Evolutionary conservation across 2,797 vertebrate species (phyloP).

Genomic region (Ciconia nigra): DNA sequence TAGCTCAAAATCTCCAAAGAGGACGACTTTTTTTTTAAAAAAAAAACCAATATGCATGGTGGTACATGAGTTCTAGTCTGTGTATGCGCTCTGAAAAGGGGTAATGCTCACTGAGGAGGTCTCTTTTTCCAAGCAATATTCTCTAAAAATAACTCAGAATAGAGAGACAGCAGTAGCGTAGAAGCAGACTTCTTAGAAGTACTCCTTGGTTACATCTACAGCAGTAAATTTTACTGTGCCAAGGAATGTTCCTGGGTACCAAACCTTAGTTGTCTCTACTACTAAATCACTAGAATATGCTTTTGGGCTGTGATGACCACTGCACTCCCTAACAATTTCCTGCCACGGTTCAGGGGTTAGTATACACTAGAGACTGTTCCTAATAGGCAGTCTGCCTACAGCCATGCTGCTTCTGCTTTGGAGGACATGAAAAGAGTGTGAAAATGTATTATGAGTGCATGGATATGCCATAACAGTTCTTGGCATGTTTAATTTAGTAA

Average conservation of each 20-base stretch:
- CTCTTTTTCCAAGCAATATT: neutral
- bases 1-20: neutral
- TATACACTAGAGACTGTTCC: neutral
- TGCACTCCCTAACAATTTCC: neutral
- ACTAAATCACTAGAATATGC: neutral
- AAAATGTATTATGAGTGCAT: neutral
- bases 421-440: neutral
- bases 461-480: neutral
- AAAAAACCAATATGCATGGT: neutral
- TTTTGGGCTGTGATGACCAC: neutral
- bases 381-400: neutral
- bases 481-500: conserved; percentile 1
- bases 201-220: neutral
- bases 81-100: neutral
- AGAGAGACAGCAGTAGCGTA: neutral
- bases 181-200: neutral
- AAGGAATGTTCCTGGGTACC: neutral
- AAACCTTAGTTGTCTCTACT: neutral
- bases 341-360: neutral
- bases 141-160: neutral
- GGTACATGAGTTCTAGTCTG: neutral
- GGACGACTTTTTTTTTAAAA: neutral
- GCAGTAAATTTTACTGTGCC: neutral
- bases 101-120: neutral
- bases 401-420: neutral